Base-by-base conservation (phyloP, 2,113 vertebrate species). In the Butorides virescens region DNA sequence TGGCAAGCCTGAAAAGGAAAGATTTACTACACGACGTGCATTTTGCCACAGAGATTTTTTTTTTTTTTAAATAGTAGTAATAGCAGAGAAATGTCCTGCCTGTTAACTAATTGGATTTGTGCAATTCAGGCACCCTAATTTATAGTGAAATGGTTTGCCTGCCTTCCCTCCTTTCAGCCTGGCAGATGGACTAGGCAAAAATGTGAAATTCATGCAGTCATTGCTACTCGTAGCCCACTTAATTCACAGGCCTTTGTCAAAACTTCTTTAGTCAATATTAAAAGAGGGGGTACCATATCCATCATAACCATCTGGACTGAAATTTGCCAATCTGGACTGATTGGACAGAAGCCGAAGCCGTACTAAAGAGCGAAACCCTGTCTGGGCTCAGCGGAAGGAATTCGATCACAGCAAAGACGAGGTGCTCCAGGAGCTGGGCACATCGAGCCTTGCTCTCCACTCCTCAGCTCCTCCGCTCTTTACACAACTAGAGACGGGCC, bases 231-330 rank as follows among this genome's bases (percentile, higher is more conserved):
- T 97, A 95, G 75, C 96, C 92, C 95, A 92, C 91, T 97, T 95
- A 95, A 95, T 97, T 94, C 94, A 95, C 86, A 93, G 74, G 90
- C 59, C 92, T 97, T 95, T 97, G 97, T 97, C 92, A 96, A 96
- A 96, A 96, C 87, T 95, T 96, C 95, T 95, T 96, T 91, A 97
- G 96, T 88, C 62, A 81, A 92, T 76, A 95, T 92, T 96, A 96
- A 95, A 96, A 95, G 78, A 97, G 66, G 88, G 95, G 83, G 59
- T 92, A 94, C 88, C 58, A 30, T 95, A 96, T 97, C 96, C 78
- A 96, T 95, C 95, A 94, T 95, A 97, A 94, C 97, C 96, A 97
- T 97, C 97, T 97, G 97, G 92, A 97, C 88, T 94, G 89, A 95
- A 95, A 97, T 97, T 82, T 96, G 90, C 87, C 97, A 97, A 94